Percentiles rank a stretch among this genome's conserved stretches.
These are phyloP conservation scores for Drosophila ercepeae DNA, from an alignment of 1,140 invertebrate species.

Conservation along the genomic window DNA sequence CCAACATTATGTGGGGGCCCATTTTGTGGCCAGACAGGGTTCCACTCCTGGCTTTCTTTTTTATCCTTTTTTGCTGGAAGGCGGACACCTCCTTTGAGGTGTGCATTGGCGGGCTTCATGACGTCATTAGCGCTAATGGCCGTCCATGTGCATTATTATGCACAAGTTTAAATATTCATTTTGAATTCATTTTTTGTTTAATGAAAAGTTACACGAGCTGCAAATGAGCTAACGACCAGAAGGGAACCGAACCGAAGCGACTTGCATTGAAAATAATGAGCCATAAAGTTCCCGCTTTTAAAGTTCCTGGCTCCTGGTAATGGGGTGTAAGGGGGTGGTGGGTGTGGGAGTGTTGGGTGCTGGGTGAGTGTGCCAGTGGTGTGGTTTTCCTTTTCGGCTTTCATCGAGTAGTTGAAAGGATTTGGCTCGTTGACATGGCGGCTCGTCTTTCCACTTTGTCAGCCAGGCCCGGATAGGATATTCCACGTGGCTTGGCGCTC, in stretches of 20 bases:
- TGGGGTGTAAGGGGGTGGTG: not conserved
- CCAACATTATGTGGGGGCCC: constrained; percentile 16
- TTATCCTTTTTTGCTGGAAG: not conserved
- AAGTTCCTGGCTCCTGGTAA: constrained; percentile 3
- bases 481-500: constrained; percentile 15
- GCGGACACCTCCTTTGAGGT: constrained; percentile 7
- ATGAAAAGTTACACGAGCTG: constrained; percentile 63
- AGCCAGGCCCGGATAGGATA: constrained; percentile 24
- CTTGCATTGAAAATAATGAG: constrained; percentile 71
- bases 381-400: constrained; percentile 20
- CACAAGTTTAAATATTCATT: constrained; percentile 66
- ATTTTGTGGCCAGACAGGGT: constrained; percentile 27
- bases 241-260: constrained; percentile 15
- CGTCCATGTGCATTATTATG: constrained; percentile 65
- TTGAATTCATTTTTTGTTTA: constrained; percentile 52
- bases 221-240: constrained; percentile 43
- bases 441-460: constrained; percentile 29
- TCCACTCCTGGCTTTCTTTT: not conserved
- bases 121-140: constrained; percentile 75
- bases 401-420: constrained; percentile 55
- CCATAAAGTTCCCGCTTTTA: constrained; percentile 68
- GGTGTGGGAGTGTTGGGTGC: too few species aligned
- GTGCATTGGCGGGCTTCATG: constrained; percentile 72
- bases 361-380: constrained; percentile 16
- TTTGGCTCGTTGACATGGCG: constrained; percentile 29